Conservation (phyloP, 2,797 vertebrate species). For the Pangasius djambal region DNA sequence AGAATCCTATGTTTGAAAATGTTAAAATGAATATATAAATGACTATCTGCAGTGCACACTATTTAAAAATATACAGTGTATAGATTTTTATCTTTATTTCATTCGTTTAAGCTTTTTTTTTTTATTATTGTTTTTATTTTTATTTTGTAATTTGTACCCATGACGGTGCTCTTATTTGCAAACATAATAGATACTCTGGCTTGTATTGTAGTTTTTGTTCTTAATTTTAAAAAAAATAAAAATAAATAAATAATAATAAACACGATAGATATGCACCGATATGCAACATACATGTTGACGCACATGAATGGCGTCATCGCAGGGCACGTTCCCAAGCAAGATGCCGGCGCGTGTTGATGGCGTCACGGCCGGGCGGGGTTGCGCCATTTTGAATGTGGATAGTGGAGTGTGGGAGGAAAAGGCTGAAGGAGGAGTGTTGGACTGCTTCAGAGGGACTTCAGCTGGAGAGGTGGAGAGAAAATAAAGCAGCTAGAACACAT, state of each 20-base stretch:
- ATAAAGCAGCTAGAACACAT: neutral
- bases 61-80: neutral
- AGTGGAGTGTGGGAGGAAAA: slow-evolving; percentile 50
- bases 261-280: neutral
- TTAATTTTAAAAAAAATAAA: neutral
- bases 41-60: neutral
- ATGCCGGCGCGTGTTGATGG: slow-evolving; percentile 45
- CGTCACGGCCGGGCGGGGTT: slow-evolving; percentile 54
- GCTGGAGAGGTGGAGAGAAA: slow-evolving; percentile 28
- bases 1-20: no score
- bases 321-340: neutral
- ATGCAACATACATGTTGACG: neutral
- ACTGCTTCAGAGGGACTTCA: neutral
- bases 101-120: neutral
- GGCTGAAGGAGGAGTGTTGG: slow-evolving; percentile 29
- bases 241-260: neutral
- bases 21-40: neutral
- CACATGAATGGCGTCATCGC: neutral
- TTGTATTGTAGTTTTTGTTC: neutral
- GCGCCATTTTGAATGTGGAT: slow-evolving; percentile 67
- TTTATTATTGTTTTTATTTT: neutral
- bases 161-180: neutral
- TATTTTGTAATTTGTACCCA: neutral
- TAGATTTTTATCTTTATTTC: neutral
- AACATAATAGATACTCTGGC: neutral